Percentiles rank a stretch among this genome's conserved stretches.
Conservation (phyloP, 2,797 vertebrate species). For the Delichon dasypus region DNA sequence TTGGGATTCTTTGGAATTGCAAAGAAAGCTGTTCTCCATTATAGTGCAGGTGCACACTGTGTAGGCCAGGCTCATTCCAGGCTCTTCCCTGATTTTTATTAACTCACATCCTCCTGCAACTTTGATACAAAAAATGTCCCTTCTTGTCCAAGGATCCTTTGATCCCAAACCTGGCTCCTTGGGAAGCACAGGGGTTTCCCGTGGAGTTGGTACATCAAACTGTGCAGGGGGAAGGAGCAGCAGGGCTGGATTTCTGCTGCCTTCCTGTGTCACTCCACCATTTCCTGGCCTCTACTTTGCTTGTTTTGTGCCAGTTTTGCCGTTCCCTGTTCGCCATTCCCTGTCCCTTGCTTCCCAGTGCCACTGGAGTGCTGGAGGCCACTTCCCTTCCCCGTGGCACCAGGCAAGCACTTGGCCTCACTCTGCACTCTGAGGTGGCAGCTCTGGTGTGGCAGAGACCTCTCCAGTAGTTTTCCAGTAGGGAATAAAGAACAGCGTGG, state of each 20-base stretch:
- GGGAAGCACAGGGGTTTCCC: fast-evolving
- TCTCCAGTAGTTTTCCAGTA: fast-evolving
- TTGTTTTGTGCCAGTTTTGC: background rate
- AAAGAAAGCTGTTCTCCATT: background rate
- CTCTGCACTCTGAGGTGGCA: background rate
- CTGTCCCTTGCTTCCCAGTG: background rate
- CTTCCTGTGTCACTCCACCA: fast-evolving
- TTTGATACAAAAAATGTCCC: background rate
- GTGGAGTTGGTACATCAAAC: background rate
- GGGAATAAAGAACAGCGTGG: background rate
- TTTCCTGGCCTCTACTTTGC: background rate
- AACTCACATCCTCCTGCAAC: background rate
- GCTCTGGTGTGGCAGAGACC: background rate
- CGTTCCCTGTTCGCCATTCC: background rate
- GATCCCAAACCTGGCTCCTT: fast-evolving
- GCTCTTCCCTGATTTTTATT: background rate
- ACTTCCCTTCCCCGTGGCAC: fast-evolving
- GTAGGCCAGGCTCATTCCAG: background rate
- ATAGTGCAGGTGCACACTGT: fast-evolving
- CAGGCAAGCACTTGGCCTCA: fast-evolving
- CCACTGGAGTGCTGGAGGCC: background rate
- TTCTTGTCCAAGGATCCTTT: background rate
- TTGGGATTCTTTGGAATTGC: background rate
- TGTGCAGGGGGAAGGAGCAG: background rate
- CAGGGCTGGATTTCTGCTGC: background rate